Percentiles rank a stretch among this genome's conserved stretches.
These are phyloP conservation scores for Chalcis sispes DNA, from an alignment of 2,888 invertebrate species.

Conservation along the genomic window DNA sequence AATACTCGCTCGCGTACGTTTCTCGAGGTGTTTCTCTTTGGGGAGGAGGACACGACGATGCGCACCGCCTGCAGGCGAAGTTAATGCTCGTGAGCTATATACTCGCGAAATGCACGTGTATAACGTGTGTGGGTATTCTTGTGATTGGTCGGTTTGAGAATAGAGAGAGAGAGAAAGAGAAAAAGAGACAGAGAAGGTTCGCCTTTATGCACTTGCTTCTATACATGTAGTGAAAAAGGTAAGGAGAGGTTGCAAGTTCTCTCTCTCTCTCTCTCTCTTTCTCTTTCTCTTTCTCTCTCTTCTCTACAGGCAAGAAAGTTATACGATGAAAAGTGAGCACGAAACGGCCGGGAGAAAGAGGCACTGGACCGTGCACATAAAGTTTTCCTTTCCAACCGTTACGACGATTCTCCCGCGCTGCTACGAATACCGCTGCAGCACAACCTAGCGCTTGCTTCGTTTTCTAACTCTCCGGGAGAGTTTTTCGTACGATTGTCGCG, in stretches of 20 bases:
- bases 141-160: slow-evolving; percentile 21
- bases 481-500: slow-evolving; percentile 11
- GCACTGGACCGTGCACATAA: slow-evolving; percentile 7
- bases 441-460: too few species aligned
- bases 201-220: slow-evolving; percentile 16
- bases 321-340: slow-evolving; percentile 61
- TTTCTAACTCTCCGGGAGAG: not conserved
- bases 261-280: too few species aligned
- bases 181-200: too few species aligned
- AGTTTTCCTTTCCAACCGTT: slow-evolving; percentile 28
- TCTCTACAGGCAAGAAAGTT: slow-evolving; percentile 46
- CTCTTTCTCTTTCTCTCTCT: slow-evolving; percentile 7
- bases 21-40: slow-evolving; percentile 27
- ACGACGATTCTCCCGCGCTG: slow-evolving; percentile 1
- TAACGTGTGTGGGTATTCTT: too few species aligned
- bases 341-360: slow-evolving; percentile 43
- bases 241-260: too few species aligned
- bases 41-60: too few species aligned
- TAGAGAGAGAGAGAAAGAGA: not conserved
- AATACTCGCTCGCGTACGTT: too few species aligned
- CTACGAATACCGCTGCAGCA: too few species aligned
- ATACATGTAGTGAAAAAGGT: not conserved
- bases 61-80: slow-evolving; percentile 27
- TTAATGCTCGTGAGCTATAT: slow-evolving; percentile 27
- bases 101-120: too few species aligned